Percentiles rank a stretch among this genome's conserved stretches.
Conservation (phyloP, 1,140 invertebrate genomes). For the Zelostemma sp. region DNA sequence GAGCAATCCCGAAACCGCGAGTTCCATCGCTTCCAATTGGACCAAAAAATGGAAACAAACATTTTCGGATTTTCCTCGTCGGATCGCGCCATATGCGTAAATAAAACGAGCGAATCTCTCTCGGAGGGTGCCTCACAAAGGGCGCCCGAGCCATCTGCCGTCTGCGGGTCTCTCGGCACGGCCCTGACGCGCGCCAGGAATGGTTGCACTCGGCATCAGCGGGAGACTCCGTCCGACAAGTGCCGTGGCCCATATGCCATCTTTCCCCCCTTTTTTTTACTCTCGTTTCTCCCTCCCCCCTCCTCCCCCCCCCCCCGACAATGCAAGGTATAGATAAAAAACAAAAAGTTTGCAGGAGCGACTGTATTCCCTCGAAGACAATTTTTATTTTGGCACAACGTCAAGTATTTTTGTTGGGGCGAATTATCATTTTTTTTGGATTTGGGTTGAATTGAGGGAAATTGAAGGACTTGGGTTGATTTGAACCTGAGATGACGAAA, state of each 20-base stretch:
- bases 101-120: neutral
- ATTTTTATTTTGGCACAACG: too few relatives aligned
- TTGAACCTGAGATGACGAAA: too few relatives aligned
- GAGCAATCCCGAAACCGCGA: too few relatives aligned
- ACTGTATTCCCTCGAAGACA: too few relatives aligned
- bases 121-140: conserved; percentile 37
- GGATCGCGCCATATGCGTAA: conserved; percentile 10
- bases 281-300: conserved; percentile 17
- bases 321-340: conserved; percentile 22
- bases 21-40: too few relatives aligned
- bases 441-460: too few relatives aligned
- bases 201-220: conserved; percentile 27
- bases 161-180: conserved; percentile 34
- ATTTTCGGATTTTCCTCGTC: too few relatives aligned
- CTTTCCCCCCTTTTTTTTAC: conserved; percentile 24
- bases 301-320: conserved; percentile 14
- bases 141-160: conserved; percentile 51
- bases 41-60: too few relatives aligned
- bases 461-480: too few relatives aligned
- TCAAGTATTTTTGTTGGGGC: too few relatives aligned
- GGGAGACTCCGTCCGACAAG: conserved; percentile 49
- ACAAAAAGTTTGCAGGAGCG: too few relatives aligned
- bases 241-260: conserved; percentile 25
- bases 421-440: too few relatives aligned
- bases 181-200: conserved; percentile 39